A percentile compares a stretch with the other conserved stretches of the same genome.
Conservation (phyloP, 2,888 invertebrate species). For the Cyclophora punctaria region DNA sequence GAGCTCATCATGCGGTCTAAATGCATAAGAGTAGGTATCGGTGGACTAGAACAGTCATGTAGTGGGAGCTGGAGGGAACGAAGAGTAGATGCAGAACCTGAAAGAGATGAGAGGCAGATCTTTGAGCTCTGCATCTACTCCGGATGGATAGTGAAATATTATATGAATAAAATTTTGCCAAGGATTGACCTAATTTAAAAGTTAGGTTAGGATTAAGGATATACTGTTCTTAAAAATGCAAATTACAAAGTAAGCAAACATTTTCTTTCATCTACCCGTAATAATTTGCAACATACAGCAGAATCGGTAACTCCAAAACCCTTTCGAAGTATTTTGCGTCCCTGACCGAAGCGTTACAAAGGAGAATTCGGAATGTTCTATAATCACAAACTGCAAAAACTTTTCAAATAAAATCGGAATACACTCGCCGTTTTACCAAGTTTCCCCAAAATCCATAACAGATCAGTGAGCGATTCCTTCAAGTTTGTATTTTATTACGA, state of each 20-base stretch:
- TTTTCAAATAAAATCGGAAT: constrained; percentile 35
- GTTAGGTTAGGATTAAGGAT: too few relatives aligned
- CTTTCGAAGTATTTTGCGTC: constrained; percentile 27
- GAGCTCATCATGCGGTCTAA: too few relatives aligned
- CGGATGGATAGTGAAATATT: too few relatives aligned
- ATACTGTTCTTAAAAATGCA: constrained; percentile 2
- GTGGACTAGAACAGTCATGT: too few relatives aligned
- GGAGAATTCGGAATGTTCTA: constrained; percentile 34
- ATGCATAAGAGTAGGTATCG: too few relatives aligned
- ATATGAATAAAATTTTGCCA: too few relatives aligned
- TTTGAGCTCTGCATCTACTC: too few relatives aligned
- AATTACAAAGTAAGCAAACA: constrained; percentile 12
- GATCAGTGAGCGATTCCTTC: constrained; percentile 1
- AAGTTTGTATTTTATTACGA: too few relatives aligned
- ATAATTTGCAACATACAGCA: constrained; percentile 33
- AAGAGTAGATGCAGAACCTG: too few relatives aligned
- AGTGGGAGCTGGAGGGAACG: too few relatives aligned
- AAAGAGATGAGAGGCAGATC: too few relatives aligned
- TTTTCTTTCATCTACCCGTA: constrained; percentile 8
- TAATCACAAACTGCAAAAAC: constrained; percentile 39
- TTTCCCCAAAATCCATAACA: constrained; percentile 14
- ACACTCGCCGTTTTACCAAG: constrained; percentile 7
- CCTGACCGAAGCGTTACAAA: constrained; percentile 30
- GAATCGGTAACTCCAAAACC: constrained; percentile 28
- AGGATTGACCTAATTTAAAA: too few relatives aligned